Base-by-base conservation (phyloP, 1,140 invertebrate species). In the Eufriesea mexicana region DNA sequence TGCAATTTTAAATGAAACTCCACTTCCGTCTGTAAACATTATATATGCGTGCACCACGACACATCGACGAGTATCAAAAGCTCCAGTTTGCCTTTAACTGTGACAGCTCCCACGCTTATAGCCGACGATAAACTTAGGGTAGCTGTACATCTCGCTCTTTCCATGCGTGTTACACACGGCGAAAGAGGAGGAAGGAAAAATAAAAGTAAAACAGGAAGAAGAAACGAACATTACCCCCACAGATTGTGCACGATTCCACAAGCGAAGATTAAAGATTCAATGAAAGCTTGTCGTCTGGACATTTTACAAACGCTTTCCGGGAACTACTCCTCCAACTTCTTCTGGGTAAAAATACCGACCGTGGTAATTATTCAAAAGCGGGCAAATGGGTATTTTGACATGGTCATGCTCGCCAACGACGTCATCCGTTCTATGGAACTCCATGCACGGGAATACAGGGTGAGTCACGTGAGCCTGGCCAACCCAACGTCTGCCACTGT, bases 351-450 rank as follows among this genome's bases (percentile, higher is more conserved):
- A 83, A 83, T 82, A 68, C 42, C 55, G 28, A 1, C 54, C 54
- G 72, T 35, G 59, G 79, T 28, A 73, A 77, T 86, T 82, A 86
- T 77, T 83, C 80, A 75, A 61, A 55, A 49, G 59, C 68, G 71
- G 66, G 72, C 72, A 67, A 73, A 72, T 67, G 51, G 57, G 80
- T 85, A 86, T 86, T 86, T 86, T 82, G 72, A 82, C 85, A 76
- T 42, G 55, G 71, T 74, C 20, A 55, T 55, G 49, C 55, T 51
- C 23, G 42, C 42, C 7, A 61, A 73, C 51, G n/a, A 64, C 71
- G 79, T 86, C 79, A 83, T 85, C 67, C 16, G 81, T 86, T 73
- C 73, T 77, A 76, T 77, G 71, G 68, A 77, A 61, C 66, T 54
- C 57, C 73, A 59, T 59, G 72, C 55, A 42, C 45, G 45, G 83